These are phyloP conservation scores for Spodoptera littoralis DNA, from an alignment of 2,888 invertebrate species.

Conservation along the genomic window DNA sequence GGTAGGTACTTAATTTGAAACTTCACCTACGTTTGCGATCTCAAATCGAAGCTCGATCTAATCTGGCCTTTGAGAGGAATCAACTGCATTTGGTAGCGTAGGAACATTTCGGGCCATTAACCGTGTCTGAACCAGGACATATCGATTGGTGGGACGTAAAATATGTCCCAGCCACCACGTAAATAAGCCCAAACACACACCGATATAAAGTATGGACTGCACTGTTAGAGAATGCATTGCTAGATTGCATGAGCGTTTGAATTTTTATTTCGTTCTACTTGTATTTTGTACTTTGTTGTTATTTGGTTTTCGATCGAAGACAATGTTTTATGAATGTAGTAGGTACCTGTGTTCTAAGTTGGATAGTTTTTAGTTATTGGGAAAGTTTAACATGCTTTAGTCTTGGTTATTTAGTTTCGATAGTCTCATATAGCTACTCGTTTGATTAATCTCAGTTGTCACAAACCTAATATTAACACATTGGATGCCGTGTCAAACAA, in stretches of 20 bases:
- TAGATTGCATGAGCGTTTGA: constrained; percentile 9
- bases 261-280: neutral
- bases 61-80: constrained; percentile 21
- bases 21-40: constrained; percentile 13
- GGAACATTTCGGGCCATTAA: constrained; percentile 76
- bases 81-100: constrained; percentile 23
- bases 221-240: constrained; percentile 30
- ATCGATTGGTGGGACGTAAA: constrained; percentile 78
- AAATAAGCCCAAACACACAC: constrained; percentile 61
- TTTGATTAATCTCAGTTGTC: too few relatives aligned
- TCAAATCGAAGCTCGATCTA: constrained; percentile 18
- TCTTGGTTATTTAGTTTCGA: too few relatives aligned
- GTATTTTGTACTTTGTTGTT: too few relatives aligned
- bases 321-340: too few relatives aligned
- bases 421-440: too few relatives aligned
- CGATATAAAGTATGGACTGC: constrained; percentile 42
- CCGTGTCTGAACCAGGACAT: constrained; percentile 70
- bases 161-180: constrained; percentile 68
- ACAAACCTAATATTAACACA: too few relatives aligned
- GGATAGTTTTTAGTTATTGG: too few relatives aligned
- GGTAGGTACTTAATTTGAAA: constrained; percentile 5
- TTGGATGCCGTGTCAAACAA: too few relatives aligned
- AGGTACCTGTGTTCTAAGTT: too few relatives aligned
- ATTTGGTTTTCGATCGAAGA: too few relatives aligned
- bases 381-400: too few relatives aligned